Base-by-base conservation (phyloP, 2,888 invertebrate genomes). In the Lypha dubia region DNA sequence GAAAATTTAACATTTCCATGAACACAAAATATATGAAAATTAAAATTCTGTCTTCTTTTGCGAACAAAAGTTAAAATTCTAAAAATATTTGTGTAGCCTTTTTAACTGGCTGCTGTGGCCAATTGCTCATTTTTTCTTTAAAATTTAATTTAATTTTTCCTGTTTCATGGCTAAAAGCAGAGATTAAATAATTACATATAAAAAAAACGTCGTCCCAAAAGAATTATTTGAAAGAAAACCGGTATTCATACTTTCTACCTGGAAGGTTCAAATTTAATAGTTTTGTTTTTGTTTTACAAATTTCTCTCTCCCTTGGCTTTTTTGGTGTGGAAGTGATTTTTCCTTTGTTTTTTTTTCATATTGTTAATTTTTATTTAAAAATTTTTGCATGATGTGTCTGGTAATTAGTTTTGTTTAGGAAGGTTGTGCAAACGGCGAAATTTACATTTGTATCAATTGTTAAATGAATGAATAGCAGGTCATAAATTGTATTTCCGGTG, bases 191-290 rank as follows among this genome's bases (percentile, higher is more conserved):
- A 22, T 32, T 32, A 13, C 4, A 8, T 5, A 62, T 8, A 49
- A 44, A 56, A 53, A 49, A n/a, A n/a, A n/a, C n/a, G n/a, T n/a
- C n/a, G 7, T 56, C 38, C 24, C 13, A 15, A 41, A 63, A 63
- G 28, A 24, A 60, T 17, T 24, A 20, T 60, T 68, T 63, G 28
- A 44, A 62, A 35, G 15, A 46, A 79, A 83, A 79, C 83, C 53
- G 35, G 77, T 79, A 65, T 65, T 49, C 11, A 1, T 44, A 79
- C 77, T 74, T 79, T 83, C 73, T 83, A 83, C 83, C 73, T 83
- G 83, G 17, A 15, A 56, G 73, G 60, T 49, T 22, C 32, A 49
- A 49, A 71, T 58, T 65, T 24, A 56, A 56, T 70, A n/a, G 51
- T 60, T 41, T 75, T 32, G 11, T 71, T 32, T 56, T 28, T 24